Percentiles rank a stretch among this genome's conserved stretches.
phyloP scores from a whole-genome alignment of 64 coral and sea anemone species.

The Stylophora pistillata region DNA sequence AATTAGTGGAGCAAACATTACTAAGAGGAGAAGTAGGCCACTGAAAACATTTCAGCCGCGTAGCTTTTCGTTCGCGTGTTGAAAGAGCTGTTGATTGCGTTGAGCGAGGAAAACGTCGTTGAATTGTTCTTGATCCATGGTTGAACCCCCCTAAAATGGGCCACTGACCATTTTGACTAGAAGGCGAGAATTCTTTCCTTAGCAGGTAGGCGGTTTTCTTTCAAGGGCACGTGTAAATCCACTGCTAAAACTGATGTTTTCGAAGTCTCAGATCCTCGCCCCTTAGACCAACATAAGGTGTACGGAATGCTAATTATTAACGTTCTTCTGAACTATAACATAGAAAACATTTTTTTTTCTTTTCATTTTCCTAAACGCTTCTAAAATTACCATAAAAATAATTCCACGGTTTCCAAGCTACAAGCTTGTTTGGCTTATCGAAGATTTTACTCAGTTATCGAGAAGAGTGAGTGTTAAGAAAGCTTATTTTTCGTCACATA shows the following conservation, averaged over 20 bases:
- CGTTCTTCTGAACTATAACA: too few species aligned
- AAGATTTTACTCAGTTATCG: too few species aligned
- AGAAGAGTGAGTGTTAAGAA: too few species aligned
- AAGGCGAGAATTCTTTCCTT: neutral
- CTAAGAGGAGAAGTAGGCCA: constrained; percentile 40
- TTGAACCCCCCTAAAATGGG: neutral
- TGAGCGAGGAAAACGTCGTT: neutral
- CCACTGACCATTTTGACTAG: neutral
- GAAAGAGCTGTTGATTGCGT: constrained; percentile 1
- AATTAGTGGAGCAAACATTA: constrained; percentile 76
- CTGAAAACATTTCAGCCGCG: constrained; percentile 17
- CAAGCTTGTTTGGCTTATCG: too few species aligned
- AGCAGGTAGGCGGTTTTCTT: constrained; percentile 2
- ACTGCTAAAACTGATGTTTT: neutral
- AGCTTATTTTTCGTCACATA: too few species aligned
- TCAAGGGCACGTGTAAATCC: neutral
- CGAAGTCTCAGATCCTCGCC: neutral
- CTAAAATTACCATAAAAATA: too few species aligned
- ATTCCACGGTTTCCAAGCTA: too few species aligned
- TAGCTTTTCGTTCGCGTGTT: neutral
- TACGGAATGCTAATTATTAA: too few species aligned
- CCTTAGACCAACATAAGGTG: neutral
- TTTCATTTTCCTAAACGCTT: too few species aligned
- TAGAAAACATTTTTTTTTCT: too few species aligned
- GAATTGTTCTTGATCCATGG: too few species aligned